A percentile compares a stretch with the other conserved stretches of the same genome.
Evolutionary conservation across 1,140 invertebrate species (phyloP).

Genomic region (Papilio xuthus): DNA sequence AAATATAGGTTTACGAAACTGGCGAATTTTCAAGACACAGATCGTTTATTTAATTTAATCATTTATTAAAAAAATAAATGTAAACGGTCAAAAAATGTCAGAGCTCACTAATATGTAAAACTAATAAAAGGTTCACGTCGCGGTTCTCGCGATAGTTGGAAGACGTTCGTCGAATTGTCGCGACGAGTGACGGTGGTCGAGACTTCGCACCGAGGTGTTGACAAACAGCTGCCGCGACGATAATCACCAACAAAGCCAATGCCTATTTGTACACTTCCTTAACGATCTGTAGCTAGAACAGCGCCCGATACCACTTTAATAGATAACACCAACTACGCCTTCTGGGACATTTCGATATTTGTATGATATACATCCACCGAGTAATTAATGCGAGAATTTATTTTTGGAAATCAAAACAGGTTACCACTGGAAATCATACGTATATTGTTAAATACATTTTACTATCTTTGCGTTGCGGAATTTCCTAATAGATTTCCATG

Average conservation of each 20-base stretch:
- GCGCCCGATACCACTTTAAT: slow-evolving; percentile 28
- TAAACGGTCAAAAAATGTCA: slow-evolving; percentile 55
- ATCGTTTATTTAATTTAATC: background rate
- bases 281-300: slow-evolving; percentile 45
- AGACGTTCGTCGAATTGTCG: slow-evolving; percentile 73
- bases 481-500: too few relatives aligned
- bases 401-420: background rate
- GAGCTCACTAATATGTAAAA: slow-evolving; percentile 52
- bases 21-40: background rate
- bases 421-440: too few relatives aligned
- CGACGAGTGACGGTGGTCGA: slow-evolving; percentile 72
- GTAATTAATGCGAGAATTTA: background rate
- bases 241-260: slow-evolving; percentile 75
- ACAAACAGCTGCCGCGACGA: slow-evolving; percentile 73
- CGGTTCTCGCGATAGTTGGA: slow-evolving; percentile 55
- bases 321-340: slow-evolving; percentile 25
- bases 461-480: too few relatives aligned
- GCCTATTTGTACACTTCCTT: slow-evolving; percentile 64
- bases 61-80: slow-evolving; percentile 41
- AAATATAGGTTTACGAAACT: too few relatives aligned
- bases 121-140: slow-evolving; percentile 55
- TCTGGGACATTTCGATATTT: slow-evolving; percentile 8
- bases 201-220: slow-evolving; percentile 74
- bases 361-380: background rate
- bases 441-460: too few relatives aligned